Percentiles rank a stretch among this genome's conserved stretches.
phyloP scores from a whole-genome alignment of 2,888 invertebrate species.

The Trilocha varians region DNA sequence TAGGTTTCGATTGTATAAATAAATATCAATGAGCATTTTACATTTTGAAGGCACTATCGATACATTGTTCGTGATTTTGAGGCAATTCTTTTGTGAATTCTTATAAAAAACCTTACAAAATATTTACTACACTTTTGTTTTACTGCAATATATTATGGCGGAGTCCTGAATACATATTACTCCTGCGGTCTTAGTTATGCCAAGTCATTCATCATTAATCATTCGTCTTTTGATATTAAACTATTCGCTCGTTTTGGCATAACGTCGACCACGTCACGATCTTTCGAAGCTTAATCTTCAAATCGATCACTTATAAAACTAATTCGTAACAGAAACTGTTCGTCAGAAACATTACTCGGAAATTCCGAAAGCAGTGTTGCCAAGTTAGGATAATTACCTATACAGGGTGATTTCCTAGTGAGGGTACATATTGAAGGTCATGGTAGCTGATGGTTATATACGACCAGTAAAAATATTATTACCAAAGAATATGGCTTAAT shows the following conservation, averaged over 20 bases:
- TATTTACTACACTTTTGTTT: conserved; percentile 30
- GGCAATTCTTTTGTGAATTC: conserved; percentile 22
- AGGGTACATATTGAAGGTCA: no score
- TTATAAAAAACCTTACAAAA: conserved; percentile 8
- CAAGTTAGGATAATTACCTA: no score
- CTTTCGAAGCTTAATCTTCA: background rate
- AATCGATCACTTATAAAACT: conserved; percentile 24
- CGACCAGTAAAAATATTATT: no score
- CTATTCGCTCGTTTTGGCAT: background rate
- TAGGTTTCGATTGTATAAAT: conserved; percentile 6
- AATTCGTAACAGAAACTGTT: conserved; percentile 51
- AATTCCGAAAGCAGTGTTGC: no score
- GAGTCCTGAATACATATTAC: conserved; percentile 34
- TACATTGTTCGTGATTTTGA: conserved; percentile 14
- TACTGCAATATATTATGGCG: conserved; percentile 63
- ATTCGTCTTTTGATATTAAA: background rate
- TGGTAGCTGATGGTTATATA: no score
- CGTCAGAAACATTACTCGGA: conserved; percentile 39
- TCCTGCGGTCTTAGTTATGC: background rate
- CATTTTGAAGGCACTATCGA: conserved; percentile 1
- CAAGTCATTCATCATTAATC: background rate
- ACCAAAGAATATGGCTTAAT: no score
- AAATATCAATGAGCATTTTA: conserved; percentile 13
- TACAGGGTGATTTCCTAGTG: no score
- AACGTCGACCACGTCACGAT: background rate